Conservation (phyloP, 2,888 invertebrate species). For the Steinernema scapterisci region DNA sequence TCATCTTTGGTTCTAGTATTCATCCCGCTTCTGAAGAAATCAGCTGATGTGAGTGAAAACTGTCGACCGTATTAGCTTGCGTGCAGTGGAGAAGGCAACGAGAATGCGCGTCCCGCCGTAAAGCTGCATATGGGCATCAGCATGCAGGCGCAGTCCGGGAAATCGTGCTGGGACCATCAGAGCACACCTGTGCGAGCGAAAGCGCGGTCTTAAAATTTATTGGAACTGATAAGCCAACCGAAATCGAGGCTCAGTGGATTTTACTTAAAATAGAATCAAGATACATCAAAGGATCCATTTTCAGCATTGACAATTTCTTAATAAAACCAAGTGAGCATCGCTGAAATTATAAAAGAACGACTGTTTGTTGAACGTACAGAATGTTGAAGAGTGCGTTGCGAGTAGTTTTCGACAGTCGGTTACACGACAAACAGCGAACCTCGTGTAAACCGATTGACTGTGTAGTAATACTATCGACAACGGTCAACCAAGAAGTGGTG, state of each 20-base stretch:
- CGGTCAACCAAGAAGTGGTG: slow-evolving; percentile 10
- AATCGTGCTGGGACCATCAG: not conserved
- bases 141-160: slow-evolving; percentile 6
- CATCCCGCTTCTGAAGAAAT: not conserved
- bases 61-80: too few relatives aligned
- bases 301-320: too few relatives aligned
- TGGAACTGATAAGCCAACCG: too few relatives aligned
- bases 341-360: too few relatives aligned
- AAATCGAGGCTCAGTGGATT: too few relatives aligned
- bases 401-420: not conserved
- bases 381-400: slow-evolving; percentile 19
- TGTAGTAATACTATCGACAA: too few relatives aligned
- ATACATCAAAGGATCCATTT: too few relatives aligned
- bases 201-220: not conserved
- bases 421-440: slow-evolving; percentile 14
- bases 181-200: not conserved
- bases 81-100: not conserved
- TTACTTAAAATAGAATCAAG: too few relatives aligned
- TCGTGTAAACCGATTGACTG: slow-evolving; percentile 9
- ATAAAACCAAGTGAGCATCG: too few relatives aligned
- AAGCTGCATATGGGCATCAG: not conserved
- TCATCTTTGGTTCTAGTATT: not conserved
- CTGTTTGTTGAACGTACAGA: not conserved
- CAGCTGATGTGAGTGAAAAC: too few relatives aligned
- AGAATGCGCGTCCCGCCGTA: slow-evolving; percentile 29